phyloP scores from a whole-genome alignment of 2,113 vertebrate species.

The Tachysurus fulvidraco region DNA sequence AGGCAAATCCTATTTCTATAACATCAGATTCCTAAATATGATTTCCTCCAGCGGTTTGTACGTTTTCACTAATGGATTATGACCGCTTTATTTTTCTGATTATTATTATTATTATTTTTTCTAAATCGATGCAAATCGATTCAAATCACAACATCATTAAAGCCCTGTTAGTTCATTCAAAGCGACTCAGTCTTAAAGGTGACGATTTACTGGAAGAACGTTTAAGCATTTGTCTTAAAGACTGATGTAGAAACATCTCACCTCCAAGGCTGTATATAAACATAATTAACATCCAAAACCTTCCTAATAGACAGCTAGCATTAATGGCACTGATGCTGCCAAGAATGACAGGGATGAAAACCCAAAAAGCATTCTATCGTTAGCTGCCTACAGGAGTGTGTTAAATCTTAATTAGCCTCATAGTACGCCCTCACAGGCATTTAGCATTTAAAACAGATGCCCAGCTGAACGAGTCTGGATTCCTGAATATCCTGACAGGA shows the following conservation, averaged over 20 bases:
- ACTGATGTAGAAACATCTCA: neutral
- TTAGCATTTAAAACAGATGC: conserved; percentile 13
- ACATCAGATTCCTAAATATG: neutral
- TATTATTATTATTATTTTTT: neutral
- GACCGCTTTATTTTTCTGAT: neutral
- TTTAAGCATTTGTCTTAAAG: neutral
- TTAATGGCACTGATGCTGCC: neutral
- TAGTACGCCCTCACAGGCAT: conserved; percentile 5
- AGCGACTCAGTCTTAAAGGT: neutral
- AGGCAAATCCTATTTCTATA: neutral
- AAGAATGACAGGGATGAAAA: conserved; percentile 19
- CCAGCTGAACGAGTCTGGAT: neutral
- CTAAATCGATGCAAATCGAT: neutral
- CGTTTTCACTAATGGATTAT: neutral
- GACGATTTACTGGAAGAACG: neutral
- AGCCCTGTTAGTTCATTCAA: neutral
- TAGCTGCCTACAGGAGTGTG: conserved; percentile 6
- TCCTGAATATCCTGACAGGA: neutral
- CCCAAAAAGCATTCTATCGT: neutral
- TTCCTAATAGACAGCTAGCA: conserved; percentile 14
- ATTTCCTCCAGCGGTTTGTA: too few species aligned
- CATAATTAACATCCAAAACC: conserved; percentile 15
- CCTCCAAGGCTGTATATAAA: conserved; percentile 12
- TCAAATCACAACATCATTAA: neutral
- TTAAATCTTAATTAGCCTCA: conserved; percentile 23